Base-by-base conservation (phyloP, 2,888 invertebrate genomes). In the Aporophyla lueneburgensis region DNA sequence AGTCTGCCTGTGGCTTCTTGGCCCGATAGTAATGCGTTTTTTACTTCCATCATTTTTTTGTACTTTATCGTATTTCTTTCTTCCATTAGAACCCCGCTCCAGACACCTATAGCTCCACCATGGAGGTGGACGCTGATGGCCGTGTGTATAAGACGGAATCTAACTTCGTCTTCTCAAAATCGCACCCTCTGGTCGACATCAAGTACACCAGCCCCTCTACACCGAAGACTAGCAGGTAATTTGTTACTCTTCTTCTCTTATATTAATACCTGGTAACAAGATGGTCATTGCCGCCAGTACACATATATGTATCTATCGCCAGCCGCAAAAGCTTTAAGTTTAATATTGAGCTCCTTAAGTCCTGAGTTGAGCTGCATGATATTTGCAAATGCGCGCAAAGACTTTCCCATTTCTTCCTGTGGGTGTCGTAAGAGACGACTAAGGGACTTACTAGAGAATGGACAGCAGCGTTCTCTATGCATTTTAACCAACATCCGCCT, bases 201-300 rank as follows among this genome's bases (percentile, higher is more conserved):
- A 59, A 59, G 33, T 67, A 67, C 67, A n/a, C 33, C n/a, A 67
- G 67, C 33, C 67, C 67, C 2, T n/a, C 19, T n/a, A 40, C n/a
- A 40, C 61, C 67, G 5, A 59, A 61, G 19, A 12, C 67, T n/a
- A 67, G 67, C 67, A 67, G 67, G 67, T 67, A 59, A 67, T 58
- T 33, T 21, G 10, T 21, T 16, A 21, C 33, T 10, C 1, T 33
- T 66, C 33, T 33, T 54, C 33, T 54, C 16, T 5, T 33, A 0
- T 21, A n/a, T 21, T 3, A 9, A 6, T 21, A 51, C 14, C 21
- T 33, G 21, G 24, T 16, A 21, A 16, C 14, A 51, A 27, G 14
- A 9, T 49, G 2, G 19, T 49, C 6, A 24, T 4, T 65, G 43
- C 1, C 12, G 12, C 7, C 0, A 27, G 14, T 7, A 5, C 21